Conservation (phyloP, 2,888 invertebrate species). For the Coenonympha arcania region DNA sequence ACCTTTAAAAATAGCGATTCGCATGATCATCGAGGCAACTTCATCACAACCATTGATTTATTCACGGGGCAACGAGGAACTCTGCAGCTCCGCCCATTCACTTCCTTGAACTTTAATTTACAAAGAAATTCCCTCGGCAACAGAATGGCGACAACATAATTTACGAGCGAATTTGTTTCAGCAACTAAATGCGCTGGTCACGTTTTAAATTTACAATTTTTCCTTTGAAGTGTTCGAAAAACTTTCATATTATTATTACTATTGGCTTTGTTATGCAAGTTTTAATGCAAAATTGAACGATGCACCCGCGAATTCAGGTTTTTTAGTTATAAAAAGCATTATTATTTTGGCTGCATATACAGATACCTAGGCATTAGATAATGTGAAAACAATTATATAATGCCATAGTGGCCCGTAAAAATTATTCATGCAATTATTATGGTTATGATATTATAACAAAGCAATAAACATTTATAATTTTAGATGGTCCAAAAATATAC, state of each 20-base stretch:
- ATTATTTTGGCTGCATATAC: too few relatives aligned
- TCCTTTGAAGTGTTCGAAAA: constrained; percentile 20
- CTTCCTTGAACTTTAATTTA: constrained; percentile 29
- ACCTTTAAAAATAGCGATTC: background rate
- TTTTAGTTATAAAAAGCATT: too few relatives aligned
- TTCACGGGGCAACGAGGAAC: constrained; percentile 22
- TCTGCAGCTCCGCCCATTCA: constrained; percentile 20
- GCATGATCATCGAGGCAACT: background rate
- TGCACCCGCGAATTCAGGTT: too few relatives aligned
- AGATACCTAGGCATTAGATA: too few relatives aligned
- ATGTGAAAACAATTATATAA: too few relatives aligned
- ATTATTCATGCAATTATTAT: constrained; percentile 4
- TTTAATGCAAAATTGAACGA: background rate
- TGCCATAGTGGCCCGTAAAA: background rate
- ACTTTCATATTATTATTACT: constrained; percentile 15
- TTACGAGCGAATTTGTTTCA: constrained; percentile 30
- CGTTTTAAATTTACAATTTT: constrained; percentile 30
- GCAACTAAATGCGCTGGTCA: constrained; percentile 28
- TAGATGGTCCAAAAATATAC: constrained; percentile 1
- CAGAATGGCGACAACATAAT: constrained; percentile 30
- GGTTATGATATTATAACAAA: too few relatives aligned
- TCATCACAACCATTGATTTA: constrained; percentile 20
- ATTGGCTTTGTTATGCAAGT: too few relatives aligned
- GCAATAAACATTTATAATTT: constrained; percentile 7
- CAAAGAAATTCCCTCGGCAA: constrained; percentile 23